Evolutionary conservation across 2,888 invertebrate genomes (phyloP).

Genomic region (Litoditis marina): DNA sequence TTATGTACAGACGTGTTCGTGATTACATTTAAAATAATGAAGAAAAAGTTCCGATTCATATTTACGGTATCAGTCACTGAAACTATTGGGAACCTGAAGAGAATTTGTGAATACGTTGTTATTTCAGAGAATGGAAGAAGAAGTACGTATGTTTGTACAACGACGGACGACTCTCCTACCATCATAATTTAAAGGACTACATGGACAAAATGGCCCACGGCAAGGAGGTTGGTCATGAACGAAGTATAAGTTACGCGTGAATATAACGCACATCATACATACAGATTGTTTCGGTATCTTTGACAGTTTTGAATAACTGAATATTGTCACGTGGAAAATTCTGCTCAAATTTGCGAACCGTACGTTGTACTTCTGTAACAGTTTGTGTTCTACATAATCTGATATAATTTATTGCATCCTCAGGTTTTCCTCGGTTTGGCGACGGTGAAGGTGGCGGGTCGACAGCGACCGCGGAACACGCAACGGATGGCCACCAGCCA

Average conservation of each 20-base stretch:
- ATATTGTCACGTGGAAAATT: background rate
- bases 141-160: conserved; percentile 94
- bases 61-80: too few species aligned
- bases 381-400: background rate
- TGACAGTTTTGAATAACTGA: too few species aligned
- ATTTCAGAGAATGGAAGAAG: conserved; percentile 91
- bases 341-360: background rate
- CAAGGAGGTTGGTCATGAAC: conserved; percentile 33
- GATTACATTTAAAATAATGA: background rate
- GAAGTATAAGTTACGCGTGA: too few species aligned
- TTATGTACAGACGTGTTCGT: background rate
- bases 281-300: too few species aligned
- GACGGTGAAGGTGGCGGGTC: conserved; percentile 91
- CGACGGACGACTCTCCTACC: conserved; percentile 90
- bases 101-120: too few species aligned
- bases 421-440: conserved; percentile 89
- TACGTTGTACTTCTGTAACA: background rate
- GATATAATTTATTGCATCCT: background rate
- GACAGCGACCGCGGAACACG: conserved; percentile 81
- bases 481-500: conserved; percentile 24
- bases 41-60: background rate
- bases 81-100: too few species aligned
- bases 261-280: too few species aligned
- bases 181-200: conserved; percentile 79
- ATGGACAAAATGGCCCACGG: conserved; percentile 40